Base-by-base conservation (phyloP, 2,113 vertebrate genomes). In the Peromyscus maniculatus region DNA sequence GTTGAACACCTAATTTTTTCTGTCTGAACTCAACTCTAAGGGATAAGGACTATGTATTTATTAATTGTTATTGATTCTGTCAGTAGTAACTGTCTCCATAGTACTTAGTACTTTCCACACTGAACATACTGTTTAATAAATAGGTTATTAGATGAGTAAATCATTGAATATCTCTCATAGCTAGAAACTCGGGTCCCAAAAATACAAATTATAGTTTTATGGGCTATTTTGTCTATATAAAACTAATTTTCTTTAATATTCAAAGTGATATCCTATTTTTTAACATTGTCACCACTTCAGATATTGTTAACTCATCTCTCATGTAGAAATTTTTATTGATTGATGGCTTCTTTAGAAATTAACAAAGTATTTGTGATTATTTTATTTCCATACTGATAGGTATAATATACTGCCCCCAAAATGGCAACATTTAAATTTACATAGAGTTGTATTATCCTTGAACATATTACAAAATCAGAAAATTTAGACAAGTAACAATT, bases 391-490 rank as follows among this genome's bases (percentile, higher is more conserved):
- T 74, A 6, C 16, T 78, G 17, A 83, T 94, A 94, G 52, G 5
- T 84, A 26, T 55, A 28, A 43, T 91, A 74, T 33, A 46, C 33
- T 80, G n/a, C 67, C 62, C 67, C 33, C 91, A 89, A 95, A 90
- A 36, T 64, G 36, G 31, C 49, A 95, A 1, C 5, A 3, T 64
- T 89, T 97, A 94, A 93, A 74, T 10, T 67, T 86, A 78, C 16
- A 43, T 92, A 66, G n/a, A 93, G 9, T n/a, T 84, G 31, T 91
- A 57, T 75, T 94, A 83, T 89, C 31, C 55, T 78, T 94, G 62
- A 95, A 87, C 94, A 52, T 69, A 90, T 95, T n/a, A 95, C 22
- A 89, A 31, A 91, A 91, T 96, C 49, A 93, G 78, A 64, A 92
- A 83, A 77, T 62, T 86, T 89, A 95, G n/a, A 57, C 46, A 87